A percentile compares a stretch with the other conserved stretches of the same genome.
phyloP scores from a whole-genome alignment of 2,113 vertebrate species.

The Ptychochromis oligacanthus region DNA sequence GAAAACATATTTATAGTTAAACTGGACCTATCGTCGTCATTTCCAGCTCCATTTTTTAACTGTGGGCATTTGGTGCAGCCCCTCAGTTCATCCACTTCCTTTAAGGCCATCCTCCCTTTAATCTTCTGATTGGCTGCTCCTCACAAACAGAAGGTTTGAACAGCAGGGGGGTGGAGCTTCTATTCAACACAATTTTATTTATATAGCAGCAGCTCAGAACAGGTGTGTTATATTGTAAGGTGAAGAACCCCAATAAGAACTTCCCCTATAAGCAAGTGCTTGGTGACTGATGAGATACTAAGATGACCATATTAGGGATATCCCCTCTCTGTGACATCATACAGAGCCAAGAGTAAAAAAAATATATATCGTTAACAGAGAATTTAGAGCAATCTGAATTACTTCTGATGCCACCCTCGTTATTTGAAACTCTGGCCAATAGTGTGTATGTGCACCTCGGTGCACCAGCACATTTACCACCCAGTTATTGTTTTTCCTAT shows the following conservation, averaged over 20 bases:
- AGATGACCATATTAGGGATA: neutral
- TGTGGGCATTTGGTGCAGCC: no score
- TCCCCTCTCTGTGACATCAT: neutral
- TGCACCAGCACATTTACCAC: no score
- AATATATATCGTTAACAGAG: neutral
- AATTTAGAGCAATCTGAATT: neutral
- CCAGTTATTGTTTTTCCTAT: neutral
- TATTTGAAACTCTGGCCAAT: neutral
- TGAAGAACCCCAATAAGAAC: no score
- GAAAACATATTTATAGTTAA: neutral
- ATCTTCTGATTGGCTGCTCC: neutral
- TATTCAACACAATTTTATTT: no score
- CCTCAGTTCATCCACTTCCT: no score
- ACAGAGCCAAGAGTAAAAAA: neutral
- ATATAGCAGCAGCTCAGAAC: no score
- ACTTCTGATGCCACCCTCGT: neutral
- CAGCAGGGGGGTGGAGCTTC: no score
- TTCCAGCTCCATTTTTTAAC: no score
- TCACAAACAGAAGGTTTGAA: neutral
- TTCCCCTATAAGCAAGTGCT: no score
- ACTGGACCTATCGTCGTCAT: neutral
- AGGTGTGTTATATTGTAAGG: no score
- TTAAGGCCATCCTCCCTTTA: no score
- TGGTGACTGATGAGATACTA: neutral
- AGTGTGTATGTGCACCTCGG: no score